Conservation (phyloP, 2,888 invertebrate genomes). For the Pterostichus niger region DNA sequence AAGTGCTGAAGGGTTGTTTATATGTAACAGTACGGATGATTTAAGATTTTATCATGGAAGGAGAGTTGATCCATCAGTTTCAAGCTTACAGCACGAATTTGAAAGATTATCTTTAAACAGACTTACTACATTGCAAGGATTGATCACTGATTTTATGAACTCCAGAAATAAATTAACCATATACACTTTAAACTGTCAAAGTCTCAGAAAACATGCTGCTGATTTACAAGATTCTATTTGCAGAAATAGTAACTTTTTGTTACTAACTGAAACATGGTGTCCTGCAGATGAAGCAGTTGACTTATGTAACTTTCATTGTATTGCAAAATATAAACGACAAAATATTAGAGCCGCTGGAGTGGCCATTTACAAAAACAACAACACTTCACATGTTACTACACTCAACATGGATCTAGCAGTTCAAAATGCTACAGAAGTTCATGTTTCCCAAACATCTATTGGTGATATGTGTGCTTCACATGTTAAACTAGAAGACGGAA, state of each 20-base stretch:
- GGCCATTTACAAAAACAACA: conserved; percentile 69
- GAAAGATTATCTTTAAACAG: conserved; percentile 61
- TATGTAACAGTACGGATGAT: not conserved
- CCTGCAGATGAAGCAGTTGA: not conserved
- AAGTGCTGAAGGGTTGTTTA: not conserved
- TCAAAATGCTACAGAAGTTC: too few relatives aligned
- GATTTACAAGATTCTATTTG: not conserved
- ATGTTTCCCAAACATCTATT: too few relatives aligned
- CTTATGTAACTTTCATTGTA: conserved; percentile 71
- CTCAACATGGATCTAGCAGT: too few relatives aligned
- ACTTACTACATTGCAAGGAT: not conserved
- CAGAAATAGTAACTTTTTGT: not conserved
- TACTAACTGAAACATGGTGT: not conserved
- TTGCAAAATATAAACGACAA: conserved; percentile 70
- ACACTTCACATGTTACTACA: too few relatives aligned
- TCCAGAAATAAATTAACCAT: too few relatives aligned
- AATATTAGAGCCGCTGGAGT: conserved; percentile 70
- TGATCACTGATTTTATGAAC: not conserved
- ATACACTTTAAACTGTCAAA: not conserved
- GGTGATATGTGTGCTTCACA: too few relatives aligned
- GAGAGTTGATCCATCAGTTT: not conserved
- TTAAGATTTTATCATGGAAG: not conserved
- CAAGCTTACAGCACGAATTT: not conserved
- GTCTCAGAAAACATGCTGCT: not conserved
- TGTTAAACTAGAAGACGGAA: too few relatives aligned